Conservation (phyloP, 2,797 vertebrate species). For the Sebastes taczanowskii region DNA sequence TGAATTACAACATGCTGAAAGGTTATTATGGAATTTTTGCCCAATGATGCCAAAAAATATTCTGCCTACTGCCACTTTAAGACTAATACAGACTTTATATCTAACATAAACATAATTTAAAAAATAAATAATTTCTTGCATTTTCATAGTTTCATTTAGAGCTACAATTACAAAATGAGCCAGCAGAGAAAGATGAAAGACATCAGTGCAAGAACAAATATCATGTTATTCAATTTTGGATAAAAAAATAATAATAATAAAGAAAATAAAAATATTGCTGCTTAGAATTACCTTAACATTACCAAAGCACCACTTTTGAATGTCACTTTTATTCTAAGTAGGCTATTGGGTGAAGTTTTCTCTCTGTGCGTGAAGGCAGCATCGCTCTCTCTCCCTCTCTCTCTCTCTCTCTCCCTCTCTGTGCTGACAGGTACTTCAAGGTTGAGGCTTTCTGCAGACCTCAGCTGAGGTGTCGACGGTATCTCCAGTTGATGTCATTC, state of each 20-base stretch:
- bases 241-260: not conserved
- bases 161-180: not conserved
- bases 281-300: not conserved
- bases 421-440: slow-evolving; percentile 35
- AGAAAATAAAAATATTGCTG: not conserved
- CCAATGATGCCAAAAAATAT: too few species aligned
- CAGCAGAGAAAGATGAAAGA: not conserved
- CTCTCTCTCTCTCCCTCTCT: not conserved
- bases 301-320: not conserved
- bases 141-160: not conserved
- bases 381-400: not conserved
- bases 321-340: too few species aligned
- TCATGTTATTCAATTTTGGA: not conserved
- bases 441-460: slow-evolving; percentile 7
- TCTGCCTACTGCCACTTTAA: too few species aligned
- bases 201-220: not conserved
- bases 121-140: not conserved
- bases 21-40: too few species aligned
- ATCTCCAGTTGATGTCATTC: not conserved
- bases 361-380: not conserved
- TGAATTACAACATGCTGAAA: too few species aligned
- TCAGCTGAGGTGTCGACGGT: slow-evolving; percentile 25
- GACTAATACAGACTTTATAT: not conserved
- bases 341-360: not conserved
- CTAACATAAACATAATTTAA: not conserved